Evolutionary conservation across 2,113 vertebrate species (phyloP).

Genomic region (Elanoides forficatus): DNA sequence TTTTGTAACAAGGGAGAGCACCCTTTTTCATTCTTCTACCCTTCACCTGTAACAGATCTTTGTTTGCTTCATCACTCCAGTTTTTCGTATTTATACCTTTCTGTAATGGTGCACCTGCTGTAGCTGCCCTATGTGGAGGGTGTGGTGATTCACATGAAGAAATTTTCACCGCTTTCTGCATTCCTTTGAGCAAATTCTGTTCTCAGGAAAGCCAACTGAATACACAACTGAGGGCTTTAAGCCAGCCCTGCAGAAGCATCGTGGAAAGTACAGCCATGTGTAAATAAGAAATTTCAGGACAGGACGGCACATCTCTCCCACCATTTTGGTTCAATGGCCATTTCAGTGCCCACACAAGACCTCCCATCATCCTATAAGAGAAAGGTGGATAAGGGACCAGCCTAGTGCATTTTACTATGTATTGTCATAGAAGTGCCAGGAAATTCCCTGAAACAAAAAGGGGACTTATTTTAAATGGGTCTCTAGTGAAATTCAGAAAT

Average conservation of each 20-base stretch:
- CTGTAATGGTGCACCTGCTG: fast-evolving
- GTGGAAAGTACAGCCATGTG: fast-evolving
- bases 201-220: background rate
- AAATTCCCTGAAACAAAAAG: background rate
- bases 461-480: background rate
- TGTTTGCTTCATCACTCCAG: background rate
- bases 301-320: background rate
- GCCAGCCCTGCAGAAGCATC: background rate
- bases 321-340: background rate
- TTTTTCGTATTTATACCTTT: background rate
- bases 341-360: background rate
- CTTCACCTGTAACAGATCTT: background rate
- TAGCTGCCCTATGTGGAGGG: background rate
- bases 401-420: background rate
- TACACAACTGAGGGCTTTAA: background rate
- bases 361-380: background rate
- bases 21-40: background rate
- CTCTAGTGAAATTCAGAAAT: background rate
- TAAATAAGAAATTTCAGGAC: background rate
- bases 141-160: background rate
- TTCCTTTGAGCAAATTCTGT: background rate
- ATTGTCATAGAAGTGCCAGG: background rate
- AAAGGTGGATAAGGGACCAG: background rate
- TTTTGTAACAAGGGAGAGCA: background rate
- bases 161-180: background rate